Evolutionary conservation across 1,140 invertebrate genomes (phyloP).

Genomic region (Stegodyphus mimosarum): DNA sequence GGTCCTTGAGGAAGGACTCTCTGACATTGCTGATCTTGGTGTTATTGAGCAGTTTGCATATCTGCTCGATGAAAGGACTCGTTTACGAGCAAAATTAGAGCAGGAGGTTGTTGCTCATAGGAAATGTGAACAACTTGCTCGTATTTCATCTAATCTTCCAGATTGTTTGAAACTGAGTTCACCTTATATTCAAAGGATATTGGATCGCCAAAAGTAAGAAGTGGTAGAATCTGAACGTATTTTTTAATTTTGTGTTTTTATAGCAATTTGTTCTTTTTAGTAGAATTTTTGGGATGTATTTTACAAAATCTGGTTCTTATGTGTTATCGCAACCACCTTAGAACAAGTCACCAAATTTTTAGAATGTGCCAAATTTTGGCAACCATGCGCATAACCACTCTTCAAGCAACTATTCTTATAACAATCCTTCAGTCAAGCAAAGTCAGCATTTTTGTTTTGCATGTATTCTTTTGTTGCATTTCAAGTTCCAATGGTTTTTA

Average conservation of each 20-base stretch:
- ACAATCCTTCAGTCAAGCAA: no score
- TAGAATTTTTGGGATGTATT: background rate
- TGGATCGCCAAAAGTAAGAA: slow-evolving; percentile 58
- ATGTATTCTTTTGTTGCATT: background rate
- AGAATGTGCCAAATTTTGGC: no score
- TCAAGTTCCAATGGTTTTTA: background rate
- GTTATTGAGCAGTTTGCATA: slow-evolving; percentile 55
- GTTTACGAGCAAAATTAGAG: slow-evolving; percentile 60
- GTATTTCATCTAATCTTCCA: slow-evolving; percentile 60
- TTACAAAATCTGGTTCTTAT: background rate
- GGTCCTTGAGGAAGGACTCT: slow-evolving; percentile 44
- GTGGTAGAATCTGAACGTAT: background rate
- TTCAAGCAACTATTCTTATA: no score
- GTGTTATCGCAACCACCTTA: no score
- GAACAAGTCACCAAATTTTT: no score
- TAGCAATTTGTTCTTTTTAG: background rate
- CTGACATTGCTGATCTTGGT: slow-evolving; percentile 29
- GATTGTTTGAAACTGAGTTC: slow-evolving; percentile 61
- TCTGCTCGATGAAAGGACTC: slow-evolving; percentile 44
- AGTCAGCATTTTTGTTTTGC: background rate
- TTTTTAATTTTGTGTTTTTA: background rate
- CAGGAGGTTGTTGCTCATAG: slow-evolving; percentile 39
- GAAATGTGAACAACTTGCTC: slow-evolving; percentile 56
- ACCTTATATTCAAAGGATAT: slow-evolving; percentile 57
- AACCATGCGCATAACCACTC: no score